A percentile compares a stretch with the other conserved stretches of the same genome.
Conservation (phyloP, 2,797 vertebrate genomes). For the Cichlasoma orientale region DNA sequence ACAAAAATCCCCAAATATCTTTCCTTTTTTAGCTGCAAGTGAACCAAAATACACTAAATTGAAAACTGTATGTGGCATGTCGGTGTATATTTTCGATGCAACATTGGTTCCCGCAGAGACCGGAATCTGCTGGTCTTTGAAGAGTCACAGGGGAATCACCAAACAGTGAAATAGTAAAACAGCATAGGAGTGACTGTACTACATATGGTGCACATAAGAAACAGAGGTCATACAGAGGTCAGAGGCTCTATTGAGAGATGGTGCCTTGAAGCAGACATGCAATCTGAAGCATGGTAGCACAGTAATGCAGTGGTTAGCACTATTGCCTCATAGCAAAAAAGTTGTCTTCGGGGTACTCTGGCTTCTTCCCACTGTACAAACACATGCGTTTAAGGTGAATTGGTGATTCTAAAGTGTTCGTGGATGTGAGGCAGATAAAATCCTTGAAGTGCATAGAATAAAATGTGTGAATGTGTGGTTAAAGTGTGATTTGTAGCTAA, state of each 20-base stretch:
- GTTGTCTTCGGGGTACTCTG: not conserved
- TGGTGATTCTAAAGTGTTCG: not conserved
- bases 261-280: fast-evolving
- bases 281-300: fast-evolving
- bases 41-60: not conserved
- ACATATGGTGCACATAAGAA: not conserved
- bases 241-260: not conserved
- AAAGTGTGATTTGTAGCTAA: not conserved
- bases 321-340: fast-evolving
- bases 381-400: not conserved
- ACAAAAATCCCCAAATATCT: no score
- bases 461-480: not conserved
- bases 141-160: not conserved
- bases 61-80: no score
- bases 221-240: not conserved
- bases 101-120: not conserved
- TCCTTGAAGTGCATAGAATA: not conserved
- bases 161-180: not conserved
- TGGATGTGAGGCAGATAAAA: not conserved
- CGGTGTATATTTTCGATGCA: not conserved
- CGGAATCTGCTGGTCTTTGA: not conserved
- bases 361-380: not conserved
- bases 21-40: not conserved
- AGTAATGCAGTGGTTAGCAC: not conserved
- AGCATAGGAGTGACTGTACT: not conserved